Evolutionary conservation across 2,888 invertebrate genomes (phyloP), one percentile per base, ranked within the genome.

Genomic region (Drosophila affinis): DNA sequence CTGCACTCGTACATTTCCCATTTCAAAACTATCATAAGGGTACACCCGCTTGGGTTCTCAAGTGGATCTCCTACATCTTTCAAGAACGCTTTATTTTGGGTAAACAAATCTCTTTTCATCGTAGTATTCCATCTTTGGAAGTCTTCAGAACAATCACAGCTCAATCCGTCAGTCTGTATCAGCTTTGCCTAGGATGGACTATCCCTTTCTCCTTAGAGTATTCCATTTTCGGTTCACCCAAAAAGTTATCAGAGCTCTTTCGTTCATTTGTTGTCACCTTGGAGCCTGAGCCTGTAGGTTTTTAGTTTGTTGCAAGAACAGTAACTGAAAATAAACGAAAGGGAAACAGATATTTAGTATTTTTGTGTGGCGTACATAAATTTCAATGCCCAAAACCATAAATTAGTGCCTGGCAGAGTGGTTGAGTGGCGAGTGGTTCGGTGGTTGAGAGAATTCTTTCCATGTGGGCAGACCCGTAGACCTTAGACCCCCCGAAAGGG

Each of bases 341-440:
- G n/a, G n/a, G n/a, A n/a, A 24, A 44, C 24, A 24, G 5, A 29
- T 67, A 45, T 83, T 79, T 82, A 56, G 65, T 69, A 64, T 79
- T 69, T 52, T 63, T 64, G 18, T 52, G n/a, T 52, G 45, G 46
- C 60, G 77, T 72, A 74, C 78, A 83, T 83, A 88, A 88, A 83
- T 88, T 79, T 71, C 53, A 58, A 62, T 72, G 68, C 78, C 83
- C 80, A 80, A 88, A 86, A 67, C 83, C 76, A 88, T 83, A 83
- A 83, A 83, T 83, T 88, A 86, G 78, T 39, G 39, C 68, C 10
- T 75, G 71, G 77, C 62, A 57, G 76, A 84, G 76, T 81, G 73
- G 49, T 61, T 55, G 49, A 47, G 74, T 81, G 53, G 49, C 39
- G 27, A 54, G 47, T n/a, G 54, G 21, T 57, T 63, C 62, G 52